A percentile compares a stretch with the other conserved stretches of the same genome.
Evolutionary conservation across 2,797 vertebrate genomes (phyloP).

Genomic region (Tragelaphus oryx): DNA sequence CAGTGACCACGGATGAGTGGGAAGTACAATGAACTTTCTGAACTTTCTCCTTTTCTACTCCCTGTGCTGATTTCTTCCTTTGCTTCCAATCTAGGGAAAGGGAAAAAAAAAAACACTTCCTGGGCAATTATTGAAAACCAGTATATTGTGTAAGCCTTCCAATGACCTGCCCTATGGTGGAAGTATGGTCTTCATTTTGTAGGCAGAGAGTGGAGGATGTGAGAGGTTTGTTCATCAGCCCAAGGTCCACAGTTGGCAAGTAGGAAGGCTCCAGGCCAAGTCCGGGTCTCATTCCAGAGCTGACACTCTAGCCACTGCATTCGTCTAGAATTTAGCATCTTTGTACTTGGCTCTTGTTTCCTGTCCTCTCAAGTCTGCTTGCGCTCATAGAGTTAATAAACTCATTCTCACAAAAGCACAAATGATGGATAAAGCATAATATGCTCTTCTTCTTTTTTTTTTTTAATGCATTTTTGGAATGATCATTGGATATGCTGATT

Average conservation of each 20-base stretch:
- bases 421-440: neutral
- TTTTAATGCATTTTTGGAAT: neutral
- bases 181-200: neutral
- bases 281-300: neutral
- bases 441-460: neutral
- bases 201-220: neutral
- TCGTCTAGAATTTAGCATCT: neutral
- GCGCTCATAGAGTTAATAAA: neutral
- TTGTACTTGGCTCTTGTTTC: neutral
- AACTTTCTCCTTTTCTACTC: neutral
- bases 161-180: neutral
- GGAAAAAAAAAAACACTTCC: neutral
- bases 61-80: neutral
- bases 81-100: neutral
- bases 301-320: neutral
- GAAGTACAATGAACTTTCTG: neutral
- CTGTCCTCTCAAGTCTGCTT: neutral
- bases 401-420: neutral
- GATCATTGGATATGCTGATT: neutral
- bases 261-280: neutral
- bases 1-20: neutral
- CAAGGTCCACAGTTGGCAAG: neutral
- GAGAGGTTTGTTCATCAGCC: neutral
- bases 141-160: neutral
- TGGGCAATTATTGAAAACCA: neutral